phyloP scores from a whole-genome alignment of 2,113 vertebrate genomes.

The Calcarius ornatus region DNA sequence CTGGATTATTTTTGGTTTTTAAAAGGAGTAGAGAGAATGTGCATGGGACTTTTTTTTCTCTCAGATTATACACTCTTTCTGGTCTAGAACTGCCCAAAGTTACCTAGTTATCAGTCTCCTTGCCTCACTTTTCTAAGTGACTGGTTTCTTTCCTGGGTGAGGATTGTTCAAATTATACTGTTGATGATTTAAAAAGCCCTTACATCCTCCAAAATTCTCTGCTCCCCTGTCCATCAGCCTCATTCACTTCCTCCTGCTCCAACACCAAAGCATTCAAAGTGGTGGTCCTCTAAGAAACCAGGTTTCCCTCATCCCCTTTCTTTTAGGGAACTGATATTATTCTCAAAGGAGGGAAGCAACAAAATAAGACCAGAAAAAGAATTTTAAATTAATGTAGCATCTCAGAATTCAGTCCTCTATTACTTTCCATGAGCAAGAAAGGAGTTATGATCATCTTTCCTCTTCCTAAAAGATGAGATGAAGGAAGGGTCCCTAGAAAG shows the following conservation, averaged over 20 bases:
- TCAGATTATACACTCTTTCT: neutral
- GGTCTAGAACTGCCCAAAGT: neutral
- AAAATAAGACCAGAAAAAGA: neutral
- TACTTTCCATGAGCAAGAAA: neutral
- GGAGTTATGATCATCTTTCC: neutral
- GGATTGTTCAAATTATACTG: neutral
- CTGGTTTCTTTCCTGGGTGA: neutral
- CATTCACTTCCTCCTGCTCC: neutral
- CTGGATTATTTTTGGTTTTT: slow-evolving; percentile 33
- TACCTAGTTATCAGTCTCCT: neutral
- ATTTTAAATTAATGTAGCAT: neutral
- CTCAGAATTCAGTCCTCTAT: neutral
- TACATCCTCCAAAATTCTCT: neutral
- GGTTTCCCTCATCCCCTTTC: neutral
- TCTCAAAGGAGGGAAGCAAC: neutral
- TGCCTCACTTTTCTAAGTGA: neutral
- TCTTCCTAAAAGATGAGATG: neutral
- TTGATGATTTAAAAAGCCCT: neutral
- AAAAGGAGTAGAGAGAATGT: neutral
- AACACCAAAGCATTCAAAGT: neutral
- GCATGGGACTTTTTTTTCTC: neutral
- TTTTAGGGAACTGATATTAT: neutral
- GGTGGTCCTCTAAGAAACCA: neutral
- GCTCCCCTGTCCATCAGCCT: neutral
- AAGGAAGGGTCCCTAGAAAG: neutral